These are phyloP conservation scores for Burhinus oedicnemus DNA, from an alignment of 2,113 vertebrate species.

Conservation along the genomic window DNA sequence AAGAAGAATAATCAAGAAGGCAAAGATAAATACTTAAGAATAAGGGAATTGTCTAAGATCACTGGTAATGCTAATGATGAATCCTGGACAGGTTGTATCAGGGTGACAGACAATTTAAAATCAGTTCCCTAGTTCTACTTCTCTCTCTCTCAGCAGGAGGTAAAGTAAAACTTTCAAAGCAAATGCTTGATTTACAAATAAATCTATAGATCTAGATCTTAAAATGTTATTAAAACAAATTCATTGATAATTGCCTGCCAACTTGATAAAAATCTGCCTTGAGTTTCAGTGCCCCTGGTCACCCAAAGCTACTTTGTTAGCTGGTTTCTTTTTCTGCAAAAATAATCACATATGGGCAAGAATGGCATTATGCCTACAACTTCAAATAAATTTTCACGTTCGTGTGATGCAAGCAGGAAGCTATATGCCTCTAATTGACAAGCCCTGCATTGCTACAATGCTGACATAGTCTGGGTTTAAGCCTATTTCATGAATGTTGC, in stretches of 20 bases:
- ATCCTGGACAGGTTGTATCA: not conserved
- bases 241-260: not conserved
- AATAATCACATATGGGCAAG: not conserved
- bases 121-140: not conserved
- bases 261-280: conserved; percentile 2
- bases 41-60: not conserved
- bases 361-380: conserved; percentile 27
- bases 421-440: conserved; percentile 13
- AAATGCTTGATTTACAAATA: not conserved
- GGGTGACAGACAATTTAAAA: not conserved
- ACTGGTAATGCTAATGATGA: not conserved
- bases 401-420: conserved; percentile 24
- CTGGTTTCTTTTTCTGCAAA: conserved; percentile 21
- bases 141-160: not conserved
- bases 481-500: conserved; percentile 31
- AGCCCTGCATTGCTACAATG: not conserved
- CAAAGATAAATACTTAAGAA: not conserved
- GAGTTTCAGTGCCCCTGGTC: not conserved
- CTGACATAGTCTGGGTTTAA: conserved; percentile 57
- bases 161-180: not conserved
- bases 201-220: not conserved
- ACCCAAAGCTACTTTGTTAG: not conserved
- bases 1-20: not conserved
- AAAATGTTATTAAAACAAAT: not conserved
- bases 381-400: conserved; percentile 57